A percentile compares a stretch with the other conserved stretches of the same genome.
These are phyloP conservation scores for Steinernema feltiae DNA, from an alignment of 1,140 invertebrate species.

Conservation along the genomic window DNA sequence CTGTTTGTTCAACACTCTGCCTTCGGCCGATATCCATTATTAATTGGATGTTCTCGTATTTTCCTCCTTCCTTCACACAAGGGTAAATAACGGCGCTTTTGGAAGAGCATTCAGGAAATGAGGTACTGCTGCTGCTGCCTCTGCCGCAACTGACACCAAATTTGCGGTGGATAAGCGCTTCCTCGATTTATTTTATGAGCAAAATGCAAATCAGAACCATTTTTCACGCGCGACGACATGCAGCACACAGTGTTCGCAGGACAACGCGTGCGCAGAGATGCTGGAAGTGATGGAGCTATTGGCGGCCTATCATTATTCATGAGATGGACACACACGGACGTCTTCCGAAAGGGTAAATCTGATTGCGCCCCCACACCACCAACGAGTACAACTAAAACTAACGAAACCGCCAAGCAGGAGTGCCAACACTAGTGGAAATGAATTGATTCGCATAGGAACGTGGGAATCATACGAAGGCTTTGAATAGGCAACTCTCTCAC, in stretches of 20 bases:
- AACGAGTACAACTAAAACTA: not conserved
- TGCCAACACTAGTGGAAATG: not conserved
- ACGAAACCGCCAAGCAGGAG: not conserved
- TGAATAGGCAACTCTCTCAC: not conserved
- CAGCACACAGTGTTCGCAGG: no score
- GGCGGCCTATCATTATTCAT: not conserved
- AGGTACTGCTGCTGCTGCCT: no score
- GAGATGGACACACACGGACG: not conserved
- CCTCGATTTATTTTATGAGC: no score
- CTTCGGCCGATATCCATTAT: constrained; percentile 3
- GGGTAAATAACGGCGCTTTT: not conserved
- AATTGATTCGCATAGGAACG: not conserved
- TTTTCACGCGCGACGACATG: no score
- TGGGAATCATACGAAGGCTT: not conserved
- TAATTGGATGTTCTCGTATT: constrained; percentile 1
- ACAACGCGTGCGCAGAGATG: not conserved
- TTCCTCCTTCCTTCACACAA: not conserved
- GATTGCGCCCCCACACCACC: not conserved
- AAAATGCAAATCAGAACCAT: no score
- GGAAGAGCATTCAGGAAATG: not conserved
- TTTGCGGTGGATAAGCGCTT: no score
- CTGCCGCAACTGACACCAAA: no score
- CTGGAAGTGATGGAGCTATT: not conserved
- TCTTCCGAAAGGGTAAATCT: not conserved
- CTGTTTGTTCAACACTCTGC: not conserved